phyloP scores from a whole-genome alignment of 2,113 vertebrate genomes.

The Philantomba maxwellii region DNA sequence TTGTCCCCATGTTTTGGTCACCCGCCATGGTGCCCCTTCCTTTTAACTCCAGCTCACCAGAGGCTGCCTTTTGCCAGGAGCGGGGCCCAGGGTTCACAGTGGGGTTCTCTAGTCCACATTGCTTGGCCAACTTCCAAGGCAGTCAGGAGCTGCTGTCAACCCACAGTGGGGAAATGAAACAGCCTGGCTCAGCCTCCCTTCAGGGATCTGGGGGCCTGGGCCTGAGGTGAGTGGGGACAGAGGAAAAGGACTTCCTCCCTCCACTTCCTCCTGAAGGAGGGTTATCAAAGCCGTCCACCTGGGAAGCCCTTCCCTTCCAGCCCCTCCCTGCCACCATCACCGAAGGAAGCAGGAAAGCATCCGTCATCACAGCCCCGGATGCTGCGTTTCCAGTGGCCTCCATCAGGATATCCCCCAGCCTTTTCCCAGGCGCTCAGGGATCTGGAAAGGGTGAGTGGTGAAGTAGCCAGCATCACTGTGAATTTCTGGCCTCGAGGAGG shows the following conservation, averaged over 20 bases:
- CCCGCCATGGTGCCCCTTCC: neutral
- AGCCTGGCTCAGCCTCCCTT: neutral
- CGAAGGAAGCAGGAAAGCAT: slow-evolving; percentile 65
- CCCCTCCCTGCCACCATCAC: slow-evolving; percentile 28
- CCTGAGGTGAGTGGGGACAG: neutral
- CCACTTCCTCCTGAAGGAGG: slow-evolving; percentile 39
- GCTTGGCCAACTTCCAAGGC: neutral
- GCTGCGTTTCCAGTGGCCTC: neutral
- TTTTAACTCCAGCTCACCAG: neutral
- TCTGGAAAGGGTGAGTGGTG: neutral
- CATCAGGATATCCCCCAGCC: slow-evolving; percentile 48
- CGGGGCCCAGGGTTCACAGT: neutral
- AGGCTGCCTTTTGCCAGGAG: neutral
- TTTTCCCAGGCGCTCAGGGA: slow-evolving; percentile 9
- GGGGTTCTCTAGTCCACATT: neutral
- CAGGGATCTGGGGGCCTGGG: neutral
- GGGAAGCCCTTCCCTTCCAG: slow-evolving; percentile 61
- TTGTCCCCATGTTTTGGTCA: neutral
- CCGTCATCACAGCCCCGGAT: slow-evolving; percentile 59
- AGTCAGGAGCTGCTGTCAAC: neutral
- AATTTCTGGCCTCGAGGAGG: neutral
- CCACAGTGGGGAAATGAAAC: neutral
- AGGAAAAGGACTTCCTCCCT: slow-evolving; percentile 50
- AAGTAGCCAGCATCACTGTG: neutral
- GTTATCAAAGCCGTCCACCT: slow-evolving; percentile 61